Conservation (phyloP, 2,888 invertebrate species). For the Tipula helvola region DNA sequence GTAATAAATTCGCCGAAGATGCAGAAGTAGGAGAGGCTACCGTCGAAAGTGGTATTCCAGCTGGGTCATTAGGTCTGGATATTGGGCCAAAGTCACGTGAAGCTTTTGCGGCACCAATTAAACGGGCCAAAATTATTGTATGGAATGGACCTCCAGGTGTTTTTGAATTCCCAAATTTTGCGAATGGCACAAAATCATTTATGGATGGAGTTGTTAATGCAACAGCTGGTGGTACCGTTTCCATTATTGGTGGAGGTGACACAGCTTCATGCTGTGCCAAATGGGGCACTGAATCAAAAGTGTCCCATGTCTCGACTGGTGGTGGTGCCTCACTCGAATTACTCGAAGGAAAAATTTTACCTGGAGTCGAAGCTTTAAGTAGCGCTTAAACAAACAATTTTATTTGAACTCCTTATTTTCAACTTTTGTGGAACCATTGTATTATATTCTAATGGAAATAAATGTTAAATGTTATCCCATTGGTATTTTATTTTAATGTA, state of each 20-base stretch:
- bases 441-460: too few relatives aligned
- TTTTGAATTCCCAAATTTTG: slow-evolving; percentile 93
- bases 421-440: too few relatives aligned
- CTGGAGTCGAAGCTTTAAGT: slow-evolving; percentile 69
- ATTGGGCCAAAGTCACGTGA: slow-evolving; percentile 78
- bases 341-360: slow-evolving; percentile 78
- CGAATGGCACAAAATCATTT: slow-evolving; percentile 76
- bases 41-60: slow-evolving; percentile 75
- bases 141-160: slow-evolving; percentile 99
- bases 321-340: slow-evolving; percentile 87
- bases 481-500: too few relatives aligned
- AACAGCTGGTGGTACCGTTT: slow-evolving; percentile 68
- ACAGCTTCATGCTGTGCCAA: slow-evolving; percentile 96
- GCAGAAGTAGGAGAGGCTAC: slow-evolving; percentile 67
- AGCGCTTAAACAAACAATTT: neutral
- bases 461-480: too few relatives aligned
- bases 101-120: slow-evolving; percentile 70
- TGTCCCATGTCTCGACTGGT: slow-evolving; percentile 91
- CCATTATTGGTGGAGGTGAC: slow-evolving; percentile 93
- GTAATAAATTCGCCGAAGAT: slow-evolving; percentile 90
- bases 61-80: slow-evolving; percentile 91
- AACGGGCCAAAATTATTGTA: slow-evolving; percentile 87
- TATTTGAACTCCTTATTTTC: too few relatives aligned
- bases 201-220: slow-evolving; percentile 93
- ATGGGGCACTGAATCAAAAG: slow-evolving; percentile 91